Base-by-base conservation (phyloP, 2,888 invertebrate species). In the Nudaria mundana region DNA sequence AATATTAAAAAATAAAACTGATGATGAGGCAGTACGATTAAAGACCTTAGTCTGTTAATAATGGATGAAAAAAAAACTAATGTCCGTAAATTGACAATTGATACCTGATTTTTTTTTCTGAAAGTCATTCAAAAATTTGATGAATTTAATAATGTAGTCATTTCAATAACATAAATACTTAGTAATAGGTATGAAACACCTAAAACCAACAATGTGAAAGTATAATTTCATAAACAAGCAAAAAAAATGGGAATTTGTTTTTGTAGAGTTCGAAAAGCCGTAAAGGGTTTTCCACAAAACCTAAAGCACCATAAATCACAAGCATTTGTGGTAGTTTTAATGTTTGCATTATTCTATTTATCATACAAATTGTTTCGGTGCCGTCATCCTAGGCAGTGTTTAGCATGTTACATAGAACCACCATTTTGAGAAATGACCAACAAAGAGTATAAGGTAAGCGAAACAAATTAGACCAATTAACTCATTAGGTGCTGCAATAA, bases 321-420 rank as follows among this genome's bases (percentile, higher is more conserved):
- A 10, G 57, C 52, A 30, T 41, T 70, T n/a, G 30, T 76, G 1
- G 0, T 71, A n/a, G 55, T 53, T 18, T 46, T 76, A 13, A 3
- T 63, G 5, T 7, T 71, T 3, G 32, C 78, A 0, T 50, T 57
- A 12, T 6, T 64, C 5, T 46, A 60, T 14, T 58, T 81, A 8
- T 60, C 60, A 6, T 79, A 74, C 44, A 58, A 51, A 40, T 30
- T 80, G 3, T 73, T 48, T 39, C 57, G 65, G 37, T 76, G 76
- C 36, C 49, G 51, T 16, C 56, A 71, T 42, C 70, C 71, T 0
- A 52, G 66, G 13, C 55, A 56, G 7, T 45, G 46, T 10, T 28
- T 70, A 3, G 10, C 63, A 2, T 59, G 58, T 40, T 36, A 32
- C 18, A 13, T 30, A 1, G 5, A 4, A 2, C 13, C 37, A 12